These are phyloP conservation scores for Okapia johnstoni DNA, from an alignment of 2,113 vertebrate genomes.

Conservation along the genomic window DNA sequence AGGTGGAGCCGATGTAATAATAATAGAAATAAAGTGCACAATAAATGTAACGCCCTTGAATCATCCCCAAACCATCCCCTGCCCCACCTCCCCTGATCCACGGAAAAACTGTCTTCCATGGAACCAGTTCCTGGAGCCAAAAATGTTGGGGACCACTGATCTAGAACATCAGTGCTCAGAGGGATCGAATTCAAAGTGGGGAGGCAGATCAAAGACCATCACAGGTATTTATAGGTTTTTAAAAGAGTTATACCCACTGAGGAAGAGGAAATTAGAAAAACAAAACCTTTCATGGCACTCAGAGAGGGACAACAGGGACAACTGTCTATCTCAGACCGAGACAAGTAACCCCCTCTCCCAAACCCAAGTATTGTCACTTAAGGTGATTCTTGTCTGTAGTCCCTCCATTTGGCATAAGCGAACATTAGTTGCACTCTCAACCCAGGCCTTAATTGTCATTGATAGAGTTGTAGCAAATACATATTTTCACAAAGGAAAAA, in stretches of 20 bases:
- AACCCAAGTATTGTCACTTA: neutral
- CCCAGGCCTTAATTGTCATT: neutral
- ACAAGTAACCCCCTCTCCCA: neutral
- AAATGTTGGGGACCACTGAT: neutral
- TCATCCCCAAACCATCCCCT: neutral
- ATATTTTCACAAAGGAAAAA: neutral
- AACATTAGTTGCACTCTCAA: neutral
- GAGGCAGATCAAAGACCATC: neutral
- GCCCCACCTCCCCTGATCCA: neutral
- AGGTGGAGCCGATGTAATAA: neutral
- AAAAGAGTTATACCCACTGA: neutral
- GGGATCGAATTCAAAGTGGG: neutral
- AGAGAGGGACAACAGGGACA: neutral
- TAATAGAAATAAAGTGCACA: neutral
- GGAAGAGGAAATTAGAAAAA: neutral
- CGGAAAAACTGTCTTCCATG: neutral
- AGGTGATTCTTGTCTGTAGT: neutral
- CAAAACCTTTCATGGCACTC: neutral
- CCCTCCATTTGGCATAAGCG: neutral
- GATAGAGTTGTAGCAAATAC: neutral
- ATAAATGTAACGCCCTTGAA: neutral
- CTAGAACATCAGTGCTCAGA: neutral
- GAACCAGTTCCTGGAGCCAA: neutral
- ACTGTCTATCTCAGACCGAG: neutral
- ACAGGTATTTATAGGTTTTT: neutral